phyloP scores from a whole-genome alignment of 2,888 invertebrate species.

The Nesidiocoris tenuis region DNA sequence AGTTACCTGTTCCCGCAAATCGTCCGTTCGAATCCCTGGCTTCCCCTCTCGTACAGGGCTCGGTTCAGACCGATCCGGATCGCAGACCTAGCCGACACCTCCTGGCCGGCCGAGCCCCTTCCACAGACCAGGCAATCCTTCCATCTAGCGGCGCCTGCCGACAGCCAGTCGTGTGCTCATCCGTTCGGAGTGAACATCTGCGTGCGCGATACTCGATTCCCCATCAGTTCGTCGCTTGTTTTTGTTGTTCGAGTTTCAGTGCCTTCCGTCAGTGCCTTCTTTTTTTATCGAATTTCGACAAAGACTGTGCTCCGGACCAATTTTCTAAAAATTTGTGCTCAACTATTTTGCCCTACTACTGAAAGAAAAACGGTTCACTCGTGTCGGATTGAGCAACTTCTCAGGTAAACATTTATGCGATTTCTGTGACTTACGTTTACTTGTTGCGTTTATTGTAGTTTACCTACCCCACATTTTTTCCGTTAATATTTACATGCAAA shows the following conservation, averaged over 20 bases:
- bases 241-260: slow-evolving; percentile 27
- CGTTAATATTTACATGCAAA: no score
- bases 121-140: not conserved
- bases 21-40: no score
- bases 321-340: slow-evolving; percentile 12
- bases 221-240: slow-evolving; percentile 4
- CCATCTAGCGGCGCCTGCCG: not conserved
- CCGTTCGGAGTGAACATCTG: slow-evolving; percentile 34
- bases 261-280: slow-evolving; percentile 34
- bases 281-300: not conserved
- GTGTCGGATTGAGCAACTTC: slow-evolving; percentile 31
- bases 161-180: slow-evolving; percentile 39
- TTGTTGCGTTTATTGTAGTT: no score
- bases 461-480: no score
- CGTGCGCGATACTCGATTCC: not conserved
- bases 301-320: slow-evolving; percentile 22
- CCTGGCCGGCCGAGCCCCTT: not conserved
- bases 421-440: no score
- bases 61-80: no score
- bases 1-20: no score
- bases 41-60: no score
- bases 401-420: slow-evolving; percentile 16
- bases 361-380: slow-evolving; percentile 19
- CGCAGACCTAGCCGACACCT: no score
- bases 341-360: not conserved